A percentile compares a stretch with the other conserved stretches of the same genome.
phyloP scores from a whole-genome alignment of 2,888 invertebrate species.

The Drosophila hamatofila region DNA sequence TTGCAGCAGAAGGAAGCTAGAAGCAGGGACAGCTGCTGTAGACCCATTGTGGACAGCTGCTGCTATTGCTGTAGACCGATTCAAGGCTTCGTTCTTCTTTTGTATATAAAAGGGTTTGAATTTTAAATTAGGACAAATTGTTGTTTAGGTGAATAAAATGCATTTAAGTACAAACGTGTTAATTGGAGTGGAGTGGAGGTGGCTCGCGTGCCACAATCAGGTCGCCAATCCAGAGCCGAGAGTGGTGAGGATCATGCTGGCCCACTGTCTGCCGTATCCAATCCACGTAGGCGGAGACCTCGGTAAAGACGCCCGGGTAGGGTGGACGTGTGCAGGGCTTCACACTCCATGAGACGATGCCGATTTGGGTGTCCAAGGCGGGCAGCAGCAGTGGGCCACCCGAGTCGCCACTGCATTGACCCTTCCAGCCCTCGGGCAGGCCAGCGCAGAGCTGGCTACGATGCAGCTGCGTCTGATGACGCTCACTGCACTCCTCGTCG shows the following conservation, averaged over 20 bases:
- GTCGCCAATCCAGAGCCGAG: conserved; percentile 63
- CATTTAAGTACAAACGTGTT: conserved; percentile 38
- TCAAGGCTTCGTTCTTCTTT: conserved; percentile 7
- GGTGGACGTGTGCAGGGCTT: conserved; percentile 85
- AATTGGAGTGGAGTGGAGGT: conserved; percentile 57
- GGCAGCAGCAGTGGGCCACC: conserved; percentile 85
- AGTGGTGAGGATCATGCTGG: conserved; percentile 1
- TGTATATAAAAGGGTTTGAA: conserved; percentile 16
- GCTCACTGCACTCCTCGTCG: conserved; percentile 83
- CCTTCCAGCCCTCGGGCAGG: conserved; percentile 85
- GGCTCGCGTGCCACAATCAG: conserved; percentile 62
- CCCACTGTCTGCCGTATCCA: conserved; percentile 81
- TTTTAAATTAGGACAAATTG: conserved; percentile 31
- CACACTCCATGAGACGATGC: conserved; percentile 86
- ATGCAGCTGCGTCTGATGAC: conserved; percentile 77
- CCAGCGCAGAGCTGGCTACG: conserved; percentile 85
- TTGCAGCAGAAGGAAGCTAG: not conserved
- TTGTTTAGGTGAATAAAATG: conserved; percentile 49
- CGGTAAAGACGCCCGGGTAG: conserved; percentile 85
- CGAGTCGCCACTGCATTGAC: conserved; percentile 86
- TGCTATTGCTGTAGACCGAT: not conserved
- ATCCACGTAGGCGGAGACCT: conserved; percentile 83
- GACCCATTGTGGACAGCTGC: not conserved
- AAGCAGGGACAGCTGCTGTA: not conserved
- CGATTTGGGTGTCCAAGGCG: conserved; percentile 82